Evolutionary conservation across 2,113 vertebrate species (phyloP).

Genomic region (Spea multiplicata): DNA sequence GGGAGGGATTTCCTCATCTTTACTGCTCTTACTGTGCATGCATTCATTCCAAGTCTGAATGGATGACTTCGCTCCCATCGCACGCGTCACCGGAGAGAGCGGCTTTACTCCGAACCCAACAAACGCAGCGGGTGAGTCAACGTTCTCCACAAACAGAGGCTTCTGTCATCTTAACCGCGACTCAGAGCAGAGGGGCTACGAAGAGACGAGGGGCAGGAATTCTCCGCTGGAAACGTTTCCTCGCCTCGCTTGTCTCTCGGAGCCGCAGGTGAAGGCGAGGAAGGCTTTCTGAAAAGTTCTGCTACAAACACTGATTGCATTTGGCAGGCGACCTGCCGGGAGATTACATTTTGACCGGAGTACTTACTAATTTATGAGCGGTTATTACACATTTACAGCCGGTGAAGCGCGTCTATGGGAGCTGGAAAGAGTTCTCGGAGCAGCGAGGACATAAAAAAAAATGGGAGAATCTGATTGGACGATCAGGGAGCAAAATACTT

Average conservation of each 20-base stretch:
- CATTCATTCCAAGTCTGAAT: too few relatives aligned
- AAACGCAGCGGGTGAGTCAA: not conserved
- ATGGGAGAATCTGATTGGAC: not conserved
- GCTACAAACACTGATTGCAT: constrained; percentile 51
- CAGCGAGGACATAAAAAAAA: not conserved
- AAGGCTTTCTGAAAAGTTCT: constrained; percentile 5
- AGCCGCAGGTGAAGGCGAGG: constrained; percentile 29
- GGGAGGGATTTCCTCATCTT: too few relatives aligned
- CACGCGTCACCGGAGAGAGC: too few relatives aligned
- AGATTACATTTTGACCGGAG: constrained; percentile 45
- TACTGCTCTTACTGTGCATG: too few relatives aligned
- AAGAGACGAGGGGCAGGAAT: not conserved
- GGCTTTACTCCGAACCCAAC: too few relatives aligned
- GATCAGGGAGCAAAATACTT: not conserved
- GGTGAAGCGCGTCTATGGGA: constrained; percentile 32
- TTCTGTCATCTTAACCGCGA: not conserved
- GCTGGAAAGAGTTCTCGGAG: not conserved
- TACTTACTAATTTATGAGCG: constrained; percentile 41
- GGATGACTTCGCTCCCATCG: too few relatives aligned
- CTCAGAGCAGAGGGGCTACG: not conserved
- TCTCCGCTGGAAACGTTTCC: not conserved
- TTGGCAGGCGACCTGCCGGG: constrained; percentile 57
- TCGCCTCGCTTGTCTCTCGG: not conserved
- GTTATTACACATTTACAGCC: constrained; percentile 38
- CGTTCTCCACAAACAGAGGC: not conserved